Base-by-base conservation (phyloP, 2,888 invertebrate species). In the Parnassius glacialis region DNA sequence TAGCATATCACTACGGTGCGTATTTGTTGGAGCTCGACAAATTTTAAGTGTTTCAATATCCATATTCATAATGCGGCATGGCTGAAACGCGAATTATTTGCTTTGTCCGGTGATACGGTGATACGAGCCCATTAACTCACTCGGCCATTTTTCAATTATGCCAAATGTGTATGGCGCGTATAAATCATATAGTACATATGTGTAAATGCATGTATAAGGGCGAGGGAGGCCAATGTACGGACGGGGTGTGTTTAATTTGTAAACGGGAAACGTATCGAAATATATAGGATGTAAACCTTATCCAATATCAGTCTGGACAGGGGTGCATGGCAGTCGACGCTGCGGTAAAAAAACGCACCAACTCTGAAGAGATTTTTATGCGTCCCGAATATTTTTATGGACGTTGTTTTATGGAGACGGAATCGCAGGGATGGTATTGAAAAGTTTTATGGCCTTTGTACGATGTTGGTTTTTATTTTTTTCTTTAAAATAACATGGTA, bases 131-230 rank as follows among this genome's bases (percentile, higher is more conserved):
- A 85, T 88, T 88, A 85, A 75, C 71, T 74, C 65, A 60, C 75
- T 69, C 74, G 73, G 87, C 87, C 87, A 88, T 90, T 90, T 91
- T 91, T 90, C 90, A 91, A 90, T 91, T 90, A 90, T 86, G 79
- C 85, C 84, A 88, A 90, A 90, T 90, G 90, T 87, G 81, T 83
- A 81, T 81, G 81, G 74, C 81, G 80, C 78, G 74, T 75, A 86
- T 90, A 89, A 89, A 90, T 90, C 88, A 88, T 84, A 74, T 79
- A 78, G 73, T 66, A 72, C 70, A 68, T 72, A 70, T 68, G 69
- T 73, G 70, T 66, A 64, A 64, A 69, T 75, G 74, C 61, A 65
- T 65, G 65, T 59, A 48, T 59, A 53, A 64, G 67, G 62, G 70
- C 69, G 70, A 65, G 72, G 78, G 74, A 69, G 71, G 69, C 67